Conservation (phyloP, 2,888 invertebrate genomes). For the Pachymerium ferrugineum region DNA sequence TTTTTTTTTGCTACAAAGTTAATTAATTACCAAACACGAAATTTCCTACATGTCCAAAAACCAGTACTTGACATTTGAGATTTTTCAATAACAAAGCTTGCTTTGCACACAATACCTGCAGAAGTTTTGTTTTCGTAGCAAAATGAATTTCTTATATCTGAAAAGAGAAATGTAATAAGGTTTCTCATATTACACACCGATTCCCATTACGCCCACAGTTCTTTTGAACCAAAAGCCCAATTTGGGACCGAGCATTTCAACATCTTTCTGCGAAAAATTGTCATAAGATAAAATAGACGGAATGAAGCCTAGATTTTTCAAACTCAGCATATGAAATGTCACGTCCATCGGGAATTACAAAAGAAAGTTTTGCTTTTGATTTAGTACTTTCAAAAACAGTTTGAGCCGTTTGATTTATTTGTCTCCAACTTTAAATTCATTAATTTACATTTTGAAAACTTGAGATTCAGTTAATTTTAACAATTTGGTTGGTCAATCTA, state of each 20-base stretch:
- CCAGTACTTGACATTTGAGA: no score
- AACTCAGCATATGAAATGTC: not conserved
- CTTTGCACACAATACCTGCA: no score
- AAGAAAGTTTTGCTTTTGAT: not conserved
- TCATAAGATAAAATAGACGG: not conserved
- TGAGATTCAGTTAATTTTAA: not conserved
- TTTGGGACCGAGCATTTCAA: not conserved
- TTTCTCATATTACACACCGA: constrained; percentile 28
- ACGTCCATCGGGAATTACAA: not conserved
- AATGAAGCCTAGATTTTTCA: not conserved
- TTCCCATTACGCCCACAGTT: constrained; percentile 20
- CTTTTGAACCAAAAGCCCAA: constrained; percentile 14
- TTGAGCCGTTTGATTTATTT: not conserved
- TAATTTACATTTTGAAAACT: not conserved
- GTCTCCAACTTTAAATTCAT: not conserved
- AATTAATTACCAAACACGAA: no score
- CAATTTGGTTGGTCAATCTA: no score
- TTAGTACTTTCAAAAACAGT: not conserved
- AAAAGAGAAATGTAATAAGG: no score
- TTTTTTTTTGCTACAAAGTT: no score
- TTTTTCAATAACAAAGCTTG: no score
- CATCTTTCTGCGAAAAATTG: not conserved
- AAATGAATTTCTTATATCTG: no score
- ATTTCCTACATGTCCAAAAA: no score
- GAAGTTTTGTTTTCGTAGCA: no score